These are phyloP conservation scores for Intellagama lesueurii DNA, from an alignment of 2,797 vertebrate species.

Conservation along the genomic window DNA sequence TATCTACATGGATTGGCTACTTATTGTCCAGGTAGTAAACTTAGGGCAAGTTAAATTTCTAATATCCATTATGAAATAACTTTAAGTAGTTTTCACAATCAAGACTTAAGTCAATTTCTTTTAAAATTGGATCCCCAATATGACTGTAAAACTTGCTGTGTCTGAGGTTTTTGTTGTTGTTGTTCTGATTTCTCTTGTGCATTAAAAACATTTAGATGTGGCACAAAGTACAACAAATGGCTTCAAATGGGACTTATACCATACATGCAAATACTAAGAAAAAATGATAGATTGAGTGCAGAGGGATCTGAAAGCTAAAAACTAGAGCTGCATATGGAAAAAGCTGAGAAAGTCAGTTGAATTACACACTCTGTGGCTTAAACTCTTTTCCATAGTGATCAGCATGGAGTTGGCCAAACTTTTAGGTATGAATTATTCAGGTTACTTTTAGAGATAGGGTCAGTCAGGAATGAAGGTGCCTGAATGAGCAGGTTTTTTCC, in stretches of 20 bases:
- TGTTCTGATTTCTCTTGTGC: not conserved
- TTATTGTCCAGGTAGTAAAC: not conserved
- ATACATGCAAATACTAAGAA: not conserved
- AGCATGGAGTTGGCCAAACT: not conserved
- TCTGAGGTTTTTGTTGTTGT: not conserved
- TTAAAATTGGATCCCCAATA: not conserved
- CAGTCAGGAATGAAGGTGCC: not conserved
- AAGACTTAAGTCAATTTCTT: not conserved
- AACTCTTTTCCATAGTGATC: not conserved
- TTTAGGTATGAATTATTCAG: not conserved
- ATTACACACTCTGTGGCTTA: constrained; percentile 3
- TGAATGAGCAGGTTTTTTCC: not conserved
- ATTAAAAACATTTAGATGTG: not conserved
- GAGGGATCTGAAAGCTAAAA: not conserved
- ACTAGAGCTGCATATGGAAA: not conserved
- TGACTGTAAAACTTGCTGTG: not conserved
- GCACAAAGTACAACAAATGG: not conserved
- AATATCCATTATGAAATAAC: not conserved
- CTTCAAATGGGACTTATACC: not conserved
- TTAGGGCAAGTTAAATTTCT: not conserved
- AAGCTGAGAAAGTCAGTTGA: not conserved
- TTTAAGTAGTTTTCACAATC: not conserved
- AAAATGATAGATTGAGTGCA: not conserved
- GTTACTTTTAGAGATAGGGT: not conserved
- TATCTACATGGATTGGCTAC: not conserved